phyloP scores from a whole-genome alignment of 2,797 vertebrate species.

The Leptoclinus maculatus region DNA sequence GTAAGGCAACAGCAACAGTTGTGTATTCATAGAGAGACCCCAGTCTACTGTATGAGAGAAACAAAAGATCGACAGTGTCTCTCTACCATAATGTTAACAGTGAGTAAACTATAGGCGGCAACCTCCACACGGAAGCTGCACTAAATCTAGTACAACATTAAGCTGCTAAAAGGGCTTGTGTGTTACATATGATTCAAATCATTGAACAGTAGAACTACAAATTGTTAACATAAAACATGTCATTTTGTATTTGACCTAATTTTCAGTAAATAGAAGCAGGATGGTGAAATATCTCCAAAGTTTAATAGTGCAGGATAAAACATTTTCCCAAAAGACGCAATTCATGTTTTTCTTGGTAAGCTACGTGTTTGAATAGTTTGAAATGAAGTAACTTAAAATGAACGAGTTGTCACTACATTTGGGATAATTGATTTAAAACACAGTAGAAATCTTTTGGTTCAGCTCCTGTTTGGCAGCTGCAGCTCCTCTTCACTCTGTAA shows the following conservation, averaged over 20 bases:
- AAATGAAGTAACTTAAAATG: neutral
- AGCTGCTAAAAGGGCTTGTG: neutral
- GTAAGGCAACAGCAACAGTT: neutral
- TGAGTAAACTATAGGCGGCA: neutral
- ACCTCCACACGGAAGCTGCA: neutral
- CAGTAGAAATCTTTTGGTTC: neutral
- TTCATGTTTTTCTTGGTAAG: neutral
- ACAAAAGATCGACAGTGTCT: neutral
- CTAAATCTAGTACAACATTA: neutral
- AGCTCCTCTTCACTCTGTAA: constrained; percentile 71
- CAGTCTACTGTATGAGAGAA: neutral
- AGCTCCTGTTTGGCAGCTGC: constrained; percentile 9
- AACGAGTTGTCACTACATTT: neutral
- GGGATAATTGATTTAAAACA: neutral
- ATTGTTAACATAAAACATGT: neutral
- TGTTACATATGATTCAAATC: neutral
- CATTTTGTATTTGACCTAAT: neutral
- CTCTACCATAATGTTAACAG: neutral
- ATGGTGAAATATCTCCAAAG: neutral
- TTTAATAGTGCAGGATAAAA: neutral
- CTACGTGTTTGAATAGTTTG: neutral
- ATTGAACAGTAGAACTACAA: neutral
- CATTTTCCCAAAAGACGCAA: neutral
- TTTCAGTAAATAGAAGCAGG: neutral
- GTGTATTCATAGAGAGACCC: neutral